phyloP scores from a whole-genome alignment of 2,797 vertebrate genomes.

The Fistularia tabacaria region DNA sequence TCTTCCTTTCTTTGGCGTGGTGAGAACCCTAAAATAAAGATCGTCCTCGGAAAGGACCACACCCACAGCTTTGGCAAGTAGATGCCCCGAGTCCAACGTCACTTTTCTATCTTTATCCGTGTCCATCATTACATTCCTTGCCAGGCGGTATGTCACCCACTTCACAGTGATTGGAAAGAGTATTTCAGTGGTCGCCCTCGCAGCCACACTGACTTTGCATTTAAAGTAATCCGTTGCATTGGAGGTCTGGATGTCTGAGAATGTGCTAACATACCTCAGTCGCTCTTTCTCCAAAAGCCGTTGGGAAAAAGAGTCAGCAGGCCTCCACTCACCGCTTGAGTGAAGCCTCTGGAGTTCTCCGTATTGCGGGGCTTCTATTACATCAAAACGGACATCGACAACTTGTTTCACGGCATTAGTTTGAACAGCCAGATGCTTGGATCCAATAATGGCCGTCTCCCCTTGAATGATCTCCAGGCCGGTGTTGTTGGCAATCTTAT shows the following conservation, averaged over 20 bases:
- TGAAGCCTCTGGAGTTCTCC: constrained; percentile 82
- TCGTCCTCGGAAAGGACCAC: constrained; percentile 72
- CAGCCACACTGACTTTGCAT: constrained; percentile 81
- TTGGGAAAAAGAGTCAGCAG: constrained; percentile 79
- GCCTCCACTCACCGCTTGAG: constrained; percentile 81
- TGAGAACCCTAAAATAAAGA: constrained; percentile 79
- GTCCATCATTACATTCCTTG: constrained; percentile 75
- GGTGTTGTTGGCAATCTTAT: constrained; percentile 79
- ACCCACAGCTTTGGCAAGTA: constrained; percentile 71
- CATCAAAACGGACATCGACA: constrained; percentile 75
- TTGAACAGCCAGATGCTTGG: constrained; percentile 78
- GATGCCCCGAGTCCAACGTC: constrained; percentile 73
- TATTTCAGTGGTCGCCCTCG: constrained; percentile 74
- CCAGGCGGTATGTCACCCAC: constrained; percentile 80
- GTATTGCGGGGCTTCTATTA: constrained; percentile 77
- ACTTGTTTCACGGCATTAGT: constrained; percentile 78
- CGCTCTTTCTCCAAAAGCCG: constrained; percentile 74
- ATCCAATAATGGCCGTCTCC: constrained; percentile 69
- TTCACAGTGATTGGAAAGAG: constrained; percentile 78
- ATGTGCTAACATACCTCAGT: constrained; percentile 81
- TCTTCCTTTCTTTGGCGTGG: constrained; percentile 80
- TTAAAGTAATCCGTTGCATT: constrained; percentile 81
- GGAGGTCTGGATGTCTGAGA: constrained; percentile 74
- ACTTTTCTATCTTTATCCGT: constrained; percentile 78
- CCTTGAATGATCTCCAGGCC: constrained; percentile 80